These are phyloP conservation scores for Lucinisca nassula DNA, from an alignment of 2,888 invertebrate species.

Conservation along the genomic window DNA sequence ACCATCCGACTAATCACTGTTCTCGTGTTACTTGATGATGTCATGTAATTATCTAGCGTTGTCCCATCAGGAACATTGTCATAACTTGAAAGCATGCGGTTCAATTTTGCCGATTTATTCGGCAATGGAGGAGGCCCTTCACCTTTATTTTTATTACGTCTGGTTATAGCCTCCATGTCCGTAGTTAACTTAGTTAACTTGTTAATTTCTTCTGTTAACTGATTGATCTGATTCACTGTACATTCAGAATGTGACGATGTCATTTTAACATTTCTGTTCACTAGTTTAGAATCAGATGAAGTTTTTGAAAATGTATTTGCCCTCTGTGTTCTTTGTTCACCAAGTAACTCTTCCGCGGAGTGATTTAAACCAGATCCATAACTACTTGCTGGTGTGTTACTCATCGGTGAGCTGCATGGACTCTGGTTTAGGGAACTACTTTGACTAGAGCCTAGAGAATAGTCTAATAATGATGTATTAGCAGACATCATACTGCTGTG, in stretches of 20 bases:
- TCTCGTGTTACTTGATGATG: constrained; percentile 59
- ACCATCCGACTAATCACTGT: constrained; percentile 73
- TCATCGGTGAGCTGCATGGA: constrained; percentile 75
- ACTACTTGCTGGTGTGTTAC: constrained; percentile 91
- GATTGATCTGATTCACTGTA: constrained; percentile 81
- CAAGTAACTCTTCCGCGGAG: constrained; percentile 89
- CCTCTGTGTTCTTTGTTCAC: constrained; percentile 53
- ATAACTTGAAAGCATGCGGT: constrained; percentile 91
- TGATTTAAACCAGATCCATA: constrained; percentile 96
- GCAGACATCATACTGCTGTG: constrained; percentile 70
- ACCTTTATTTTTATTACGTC: constrained; percentile 29
- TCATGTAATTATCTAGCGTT: constrained; percentile 50
- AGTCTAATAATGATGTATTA: constrained; percentile 55
- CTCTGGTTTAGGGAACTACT: constrained; percentile 67
- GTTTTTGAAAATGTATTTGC: constrained; percentile 72
- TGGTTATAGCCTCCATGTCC: constrained; percentile 78
- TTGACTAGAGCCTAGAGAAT: constrained; percentile 67
- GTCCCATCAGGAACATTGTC: constrained; percentile 90
- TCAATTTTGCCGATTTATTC: constrained; percentile 91
- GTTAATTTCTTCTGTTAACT: constrained; percentile 81
- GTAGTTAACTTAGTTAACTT: constrained; percentile 82
- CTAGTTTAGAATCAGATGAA: constrained; percentile 73
- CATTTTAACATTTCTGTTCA: constrained; percentile 58
- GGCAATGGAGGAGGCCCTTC: constrained; percentile 89
- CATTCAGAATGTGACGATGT: constrained; percentile 74